These are phyloP conservation scores for Ptilorrhoa leucosticta DNA, from an alignment of 2,113 vertebrate species.

Conservation along the genomic window DNA sequence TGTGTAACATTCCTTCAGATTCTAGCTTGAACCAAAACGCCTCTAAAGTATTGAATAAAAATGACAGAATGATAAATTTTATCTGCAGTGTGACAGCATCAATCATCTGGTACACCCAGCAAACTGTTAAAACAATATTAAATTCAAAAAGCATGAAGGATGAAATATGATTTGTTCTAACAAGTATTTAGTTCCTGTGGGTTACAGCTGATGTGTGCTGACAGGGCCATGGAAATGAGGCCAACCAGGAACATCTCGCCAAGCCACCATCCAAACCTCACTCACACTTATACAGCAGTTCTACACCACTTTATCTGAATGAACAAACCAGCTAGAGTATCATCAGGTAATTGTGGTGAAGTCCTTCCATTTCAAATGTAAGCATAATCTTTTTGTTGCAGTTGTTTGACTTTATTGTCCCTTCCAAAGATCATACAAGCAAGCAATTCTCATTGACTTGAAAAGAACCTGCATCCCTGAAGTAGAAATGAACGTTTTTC, in stretches of 20 bases:
- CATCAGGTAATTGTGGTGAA: background rate
- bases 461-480: background rate
- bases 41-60: background rate
- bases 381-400: background rate
- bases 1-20: background rate
- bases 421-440: background rate
- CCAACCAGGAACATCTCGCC: background rate
- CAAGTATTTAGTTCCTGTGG: background rate
- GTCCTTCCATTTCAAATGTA: background rate
- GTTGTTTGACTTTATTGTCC: background rate
- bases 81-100: slow-evolving; percentile 4
- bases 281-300: background rate
- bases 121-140: background rate
- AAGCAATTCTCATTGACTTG: background rate
- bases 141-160: background rate
- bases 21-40: background rate
- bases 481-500: background rate
- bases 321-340: background rate
- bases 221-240: background rate
- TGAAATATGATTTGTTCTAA: background rate
- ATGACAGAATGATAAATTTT: background rate
- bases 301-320: background rate
- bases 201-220: background rate
- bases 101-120: background rate
- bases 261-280: background rate